Evolutionary conservation across 2,888 invertebrate genomes (phyloP), one percentile per base, ranked within the genome.

Genomic region (Phalangium opilio): DNA sequence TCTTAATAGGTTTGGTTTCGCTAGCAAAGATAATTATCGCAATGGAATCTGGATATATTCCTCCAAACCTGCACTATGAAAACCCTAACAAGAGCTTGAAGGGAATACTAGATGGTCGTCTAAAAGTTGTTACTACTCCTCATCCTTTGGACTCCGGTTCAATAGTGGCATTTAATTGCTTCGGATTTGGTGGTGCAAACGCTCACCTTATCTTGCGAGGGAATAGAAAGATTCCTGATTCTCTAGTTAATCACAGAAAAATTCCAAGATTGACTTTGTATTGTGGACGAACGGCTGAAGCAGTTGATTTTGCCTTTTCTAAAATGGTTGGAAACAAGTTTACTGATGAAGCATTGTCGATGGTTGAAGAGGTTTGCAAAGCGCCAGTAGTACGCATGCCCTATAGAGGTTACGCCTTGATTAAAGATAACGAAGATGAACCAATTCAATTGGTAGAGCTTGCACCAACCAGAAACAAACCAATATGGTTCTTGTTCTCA

Each of bases 401-500:
- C 14, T 21, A 45, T 32, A 43, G 50, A 40, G 52, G 52, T 2
- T 52, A 47, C 43, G 46, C 47, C 10, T 3, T 52, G 3, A 38
- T 42, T 12, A 17, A 47, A 12, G 14, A 49, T 18, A 18, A 15
- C n/a, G 18, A 35, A 2, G 19, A 43, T 7, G 7, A 36, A n/a
- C 36, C 17, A 5, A 15, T 36, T 36, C 36, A 15, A 8, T 15
- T 41, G 3, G 7, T 19, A 41, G 41, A n/a, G 8, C 15, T 7
- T 8, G 8, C 18, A 7, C n/a, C 18, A 27, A 33, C 56, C n/a
- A 42, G 72, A 12, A 74, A 75, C 53, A 75, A 84, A 12, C 89
- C 91, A 1, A 70, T 95, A 47, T 96, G 93, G 87, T 95, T 78
- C 67, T 76, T 96, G 52, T 95, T 90, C 70, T 83, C 90, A 39